Evolutionary conservation across 2,113 vertebrate species (phyloP), one percentile per base, ranked within the genome.

Genomic region (Aegypius monachus): DNA sequence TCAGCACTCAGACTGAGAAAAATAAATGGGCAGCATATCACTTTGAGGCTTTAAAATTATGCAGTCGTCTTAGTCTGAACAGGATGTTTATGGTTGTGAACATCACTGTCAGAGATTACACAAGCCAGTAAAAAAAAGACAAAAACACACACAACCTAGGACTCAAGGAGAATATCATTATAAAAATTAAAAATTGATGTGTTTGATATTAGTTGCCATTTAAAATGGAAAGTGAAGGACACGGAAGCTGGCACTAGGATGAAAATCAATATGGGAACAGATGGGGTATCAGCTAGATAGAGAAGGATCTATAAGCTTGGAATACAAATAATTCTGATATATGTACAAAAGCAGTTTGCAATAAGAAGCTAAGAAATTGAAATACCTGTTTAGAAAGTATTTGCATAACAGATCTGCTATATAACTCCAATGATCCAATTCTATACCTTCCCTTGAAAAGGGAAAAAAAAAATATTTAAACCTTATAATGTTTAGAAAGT

Each of bases 151-250:
- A 40, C 14, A 83, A 55, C 12, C 31, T 67, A 58, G 0, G 2
- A 72, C 10, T 75, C n/a, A 43, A 62, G 27, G 32, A 86, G 21
- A 82, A 27, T 86, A 48, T 56, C 0, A 7, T 66, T 81, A 47
- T 29, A 74, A 91, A 78, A 81, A 84, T 66, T 83, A 58, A 84
- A 96, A 87, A 91, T 74, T 68, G 9, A 38, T 84, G 5, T 85
- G 12, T 53, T 38, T 82, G 7, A 10, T 86, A 47, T 82, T 79
- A 82, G 32, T 79, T 94, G 36, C 6, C 53, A 82, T 89, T 91
- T 93, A 63, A 87, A 81, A 58, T 58, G 2, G 26, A 72, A 90
- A 90, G 5, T 62, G 66, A 85, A 90, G 23, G 29, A 47, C 26
- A 19, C 34, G 20, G 42, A 68, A 71, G 16, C 21, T 93, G 34